Conservation (phyloP, 2,797 vertebrate species). For the Pseudochromis fuscus region DNA sequence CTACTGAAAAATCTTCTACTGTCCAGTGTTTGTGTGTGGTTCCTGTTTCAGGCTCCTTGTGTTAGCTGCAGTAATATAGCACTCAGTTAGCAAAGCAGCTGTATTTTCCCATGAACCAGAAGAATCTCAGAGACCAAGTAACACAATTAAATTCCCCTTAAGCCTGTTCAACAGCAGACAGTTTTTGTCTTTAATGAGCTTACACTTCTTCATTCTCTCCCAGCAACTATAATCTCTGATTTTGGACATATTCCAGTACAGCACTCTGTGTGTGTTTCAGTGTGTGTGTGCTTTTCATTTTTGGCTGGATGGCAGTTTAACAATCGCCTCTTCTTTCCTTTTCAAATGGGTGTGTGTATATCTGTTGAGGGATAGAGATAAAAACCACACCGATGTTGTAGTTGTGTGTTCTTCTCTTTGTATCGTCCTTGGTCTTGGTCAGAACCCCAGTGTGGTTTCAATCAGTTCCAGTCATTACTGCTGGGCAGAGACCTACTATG, state of each 20-base stretch:
- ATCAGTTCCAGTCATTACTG: constrained; percentile 70
- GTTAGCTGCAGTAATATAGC: constrained; percentile 30
- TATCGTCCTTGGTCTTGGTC: constrained; percentile 43
- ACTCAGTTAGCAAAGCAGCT: constrained; percentile 37
- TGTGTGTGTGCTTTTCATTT: constrained; percentile 51
- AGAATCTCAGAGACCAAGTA: constrained; percentile 72
- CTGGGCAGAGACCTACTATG: constrained; percentile 45
- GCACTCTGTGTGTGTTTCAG: constrained; percentile 67
- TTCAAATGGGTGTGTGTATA: constrained; percentile 17
- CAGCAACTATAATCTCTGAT: constrained; percentile 80
- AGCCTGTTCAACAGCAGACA: constrained; percentile 80
- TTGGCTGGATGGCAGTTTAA: constrained; percentile 67
- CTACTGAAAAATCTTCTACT: neutral
- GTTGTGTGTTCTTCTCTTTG: constrained; percentile 40
- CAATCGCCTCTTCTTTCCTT: constrained; percentile 61
- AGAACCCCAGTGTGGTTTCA: constrained; percentile 60
- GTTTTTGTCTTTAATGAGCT: constrained; percentile 85
- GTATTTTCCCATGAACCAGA: constrained; percentile 66
- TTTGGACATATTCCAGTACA: constrained; percentile 81
- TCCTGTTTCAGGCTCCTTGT: constrained; percentile 21
- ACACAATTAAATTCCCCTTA: constrained; percentile 81
- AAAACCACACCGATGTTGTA: constrained; percentile 26
- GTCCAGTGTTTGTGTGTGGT: neutral
- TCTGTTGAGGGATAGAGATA: constrained; percentile 40
- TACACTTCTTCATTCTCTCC: constrained; percentile 77